phyloP scores from a whole-genome alignment of 2,888 invertebrate genomes.

The Hetaerina titia region DNA sequence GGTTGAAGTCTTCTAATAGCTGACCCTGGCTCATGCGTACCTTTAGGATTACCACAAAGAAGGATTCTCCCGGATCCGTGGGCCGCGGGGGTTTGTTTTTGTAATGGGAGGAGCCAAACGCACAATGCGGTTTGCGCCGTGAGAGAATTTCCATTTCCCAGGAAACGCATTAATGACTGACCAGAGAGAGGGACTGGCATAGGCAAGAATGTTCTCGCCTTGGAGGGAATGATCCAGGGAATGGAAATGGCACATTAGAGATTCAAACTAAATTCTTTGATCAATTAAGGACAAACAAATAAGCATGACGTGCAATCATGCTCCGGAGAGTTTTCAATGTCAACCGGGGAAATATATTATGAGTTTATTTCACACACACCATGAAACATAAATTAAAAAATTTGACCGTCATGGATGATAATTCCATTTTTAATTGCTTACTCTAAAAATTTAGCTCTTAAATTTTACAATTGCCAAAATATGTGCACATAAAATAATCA shows the following conservation, averaged over 20 bases:
- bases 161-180: neutral
- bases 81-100: slow-evolving; percentile 4
- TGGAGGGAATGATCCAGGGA: neutral
- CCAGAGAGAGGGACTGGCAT: neutral
- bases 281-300: neutral
- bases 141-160: neutral
- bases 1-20: neutral
- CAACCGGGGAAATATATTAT: neutral
- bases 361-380: neutral
- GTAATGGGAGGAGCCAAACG: neutral
- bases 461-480: too few relatives aligned
- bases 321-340: neutral
- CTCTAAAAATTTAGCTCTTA: neutral
- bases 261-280: neutral
- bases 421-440: neutral
- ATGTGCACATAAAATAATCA: too few relatives aligned
- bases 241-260: neutral
- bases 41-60: neutral
- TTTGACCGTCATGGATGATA: neutral
- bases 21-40: neutral
- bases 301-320: neutral
- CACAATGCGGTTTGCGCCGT: neutral
- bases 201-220: neutral
- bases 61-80: neutral
- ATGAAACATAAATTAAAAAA: neutral